These are phyloP conservation scores for Lophura swinhoii DNA, from an alignment of 2,797 vertebrate genomes.

Conservation along the genomic window DNA sequence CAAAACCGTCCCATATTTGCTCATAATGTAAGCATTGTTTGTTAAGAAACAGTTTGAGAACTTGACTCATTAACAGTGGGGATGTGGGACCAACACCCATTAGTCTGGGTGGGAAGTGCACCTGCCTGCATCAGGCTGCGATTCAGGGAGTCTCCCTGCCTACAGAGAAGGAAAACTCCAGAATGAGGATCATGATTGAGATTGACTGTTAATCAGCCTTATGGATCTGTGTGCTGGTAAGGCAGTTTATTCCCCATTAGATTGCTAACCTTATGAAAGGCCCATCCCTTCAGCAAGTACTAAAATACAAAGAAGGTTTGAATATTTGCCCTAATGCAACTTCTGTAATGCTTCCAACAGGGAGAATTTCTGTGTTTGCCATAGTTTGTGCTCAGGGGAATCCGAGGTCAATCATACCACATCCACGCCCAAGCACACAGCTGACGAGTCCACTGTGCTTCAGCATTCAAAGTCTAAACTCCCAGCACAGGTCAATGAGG, in stretches of 20 bases:
- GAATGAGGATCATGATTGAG: background rate
- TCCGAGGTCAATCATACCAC: background rate
- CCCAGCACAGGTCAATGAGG: background rate
- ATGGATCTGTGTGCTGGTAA: background rate
- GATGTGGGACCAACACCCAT: background rate
- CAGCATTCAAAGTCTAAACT: background rate
- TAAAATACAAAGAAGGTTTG: conserved; percentile 18
- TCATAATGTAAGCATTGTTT: conserved; percentile 51
- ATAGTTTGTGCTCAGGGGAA: background rate
- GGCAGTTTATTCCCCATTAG: background rate
- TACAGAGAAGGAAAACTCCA: background rate
- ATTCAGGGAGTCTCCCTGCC: background rate
- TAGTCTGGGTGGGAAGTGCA: conserved; percentile 37
- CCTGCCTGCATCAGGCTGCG: background rate
- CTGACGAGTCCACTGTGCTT: background rate
- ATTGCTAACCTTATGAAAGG: background rate
- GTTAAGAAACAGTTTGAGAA: conserved; percentile 18
- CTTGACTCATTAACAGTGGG: background rate
- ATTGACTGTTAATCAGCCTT: conserved; percentile 10
- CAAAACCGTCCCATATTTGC: background rate
- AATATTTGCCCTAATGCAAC: background rate
- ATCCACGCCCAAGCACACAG: background rate
- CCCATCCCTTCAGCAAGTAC: background rate
- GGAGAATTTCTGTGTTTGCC: background rate
- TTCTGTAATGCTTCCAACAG: background rate